These are phyloP conservation scores for Bombus haemorrhoidalis DNA, from an alignment of 1,140 invertebrate genomes.

Conservation along the genomic window DNA sequence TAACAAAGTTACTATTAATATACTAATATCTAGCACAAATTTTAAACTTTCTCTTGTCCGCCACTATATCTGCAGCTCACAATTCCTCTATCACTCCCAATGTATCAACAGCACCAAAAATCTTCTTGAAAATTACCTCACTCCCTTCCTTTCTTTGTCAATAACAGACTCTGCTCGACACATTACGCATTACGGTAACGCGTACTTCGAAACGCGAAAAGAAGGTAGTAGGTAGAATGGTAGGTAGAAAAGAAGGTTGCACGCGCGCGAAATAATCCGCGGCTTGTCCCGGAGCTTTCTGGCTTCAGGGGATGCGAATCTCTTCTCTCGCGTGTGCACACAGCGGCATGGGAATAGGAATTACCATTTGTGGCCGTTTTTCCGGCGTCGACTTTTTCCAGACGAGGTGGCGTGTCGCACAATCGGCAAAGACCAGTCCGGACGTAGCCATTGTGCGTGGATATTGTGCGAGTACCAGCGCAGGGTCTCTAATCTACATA, in stretches of 20 bases:
- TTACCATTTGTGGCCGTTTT: constrained; percentile 31
- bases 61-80: too few species aligned
- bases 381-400: constrained; percentile 28
- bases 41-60: too few species aligned
- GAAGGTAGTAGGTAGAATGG: too few species aligned
- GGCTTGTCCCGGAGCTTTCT: neutral
- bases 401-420: neutral
- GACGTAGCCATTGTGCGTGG: neutral
- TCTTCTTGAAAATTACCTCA: neutral
- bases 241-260: too few species aligned
- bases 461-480: neutral
- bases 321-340: neutral
- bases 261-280: neutral
- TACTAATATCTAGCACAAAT: too few species aligned
- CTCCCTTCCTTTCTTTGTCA: too few species aligned
- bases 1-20: too few species aligned
- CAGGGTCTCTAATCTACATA: constrained; percentile 38
- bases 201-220: neutral
- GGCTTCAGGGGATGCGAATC: neutral
- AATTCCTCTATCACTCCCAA: too few species aligned
- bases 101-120: too few species aligned
- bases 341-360: neutral
- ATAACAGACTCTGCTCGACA: neutral
- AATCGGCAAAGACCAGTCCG: constrained; percentile 30
- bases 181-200: neutral